Conservation (phyloP, 1,140 invertebrate species). For the Radopholus similis region DNA sequence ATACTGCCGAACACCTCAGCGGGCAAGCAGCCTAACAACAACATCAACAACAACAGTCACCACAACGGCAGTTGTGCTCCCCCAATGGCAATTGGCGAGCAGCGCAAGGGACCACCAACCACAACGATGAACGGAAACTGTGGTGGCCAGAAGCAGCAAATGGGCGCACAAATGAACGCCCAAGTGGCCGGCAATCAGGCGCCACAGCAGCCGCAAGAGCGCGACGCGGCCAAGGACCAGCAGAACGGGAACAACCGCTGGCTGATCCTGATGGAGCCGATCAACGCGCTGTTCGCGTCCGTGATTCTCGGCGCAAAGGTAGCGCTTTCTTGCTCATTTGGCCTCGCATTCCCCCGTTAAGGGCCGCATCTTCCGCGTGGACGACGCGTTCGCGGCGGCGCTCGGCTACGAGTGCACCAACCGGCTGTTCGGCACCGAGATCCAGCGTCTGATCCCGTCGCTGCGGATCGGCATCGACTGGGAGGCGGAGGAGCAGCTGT, state of each 20-base stretch:
- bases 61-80: not conserved
- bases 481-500: conserved; percentile 30
- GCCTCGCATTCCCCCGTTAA: conserved; percentile 10
- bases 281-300: conserved; percentile 41
- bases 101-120: not conserved
- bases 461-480: conserved; percentile 26
- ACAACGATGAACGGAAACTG: too few species aligned
- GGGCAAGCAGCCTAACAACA: too few species aligned
- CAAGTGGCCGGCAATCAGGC: too few species aligned
- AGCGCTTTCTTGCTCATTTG: conserved; percentile 10
- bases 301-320: conserved; percentile 48
- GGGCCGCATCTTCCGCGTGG: conserved; percentile 45
- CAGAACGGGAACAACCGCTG: conserved; percentile 33
- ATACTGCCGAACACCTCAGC: not conserved
- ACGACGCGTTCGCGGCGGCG: conserved; percentile 37
- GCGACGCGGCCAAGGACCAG: not conserved
- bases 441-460: conserved; percentile 38
- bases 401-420: conserved; percentile 50
- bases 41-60: too few species aligned
- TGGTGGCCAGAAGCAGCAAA: too few species aligned
- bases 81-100: not conserved
- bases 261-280: conserved; percentile 52
- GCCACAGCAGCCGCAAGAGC: not conserved
- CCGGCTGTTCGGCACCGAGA: conserved; percentile 46
- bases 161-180: too few species aligned